Conservation (phyloP, 2,888 invertebrate genomes). For the Eremobia ochroleuca region DNA sequence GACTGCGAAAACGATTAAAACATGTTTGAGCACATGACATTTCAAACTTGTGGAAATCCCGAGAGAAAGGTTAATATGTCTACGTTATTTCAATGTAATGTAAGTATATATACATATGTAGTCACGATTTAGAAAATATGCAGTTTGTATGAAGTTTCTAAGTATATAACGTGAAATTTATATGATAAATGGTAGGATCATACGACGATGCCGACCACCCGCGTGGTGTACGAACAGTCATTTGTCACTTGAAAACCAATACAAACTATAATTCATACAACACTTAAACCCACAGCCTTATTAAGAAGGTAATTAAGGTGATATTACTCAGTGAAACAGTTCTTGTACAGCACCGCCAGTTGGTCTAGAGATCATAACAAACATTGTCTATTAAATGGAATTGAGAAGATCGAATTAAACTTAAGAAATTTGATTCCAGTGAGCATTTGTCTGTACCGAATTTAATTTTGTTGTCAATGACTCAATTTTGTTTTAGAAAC, state of each 20-base stretch:
- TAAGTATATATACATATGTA: conserved; percentile 52
- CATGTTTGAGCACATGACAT: conserved; percentile 73
- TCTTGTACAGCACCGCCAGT: conserved; percentile 8
- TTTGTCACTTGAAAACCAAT: conserved; percentile 80
- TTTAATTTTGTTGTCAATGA: conserved; percentile 14
- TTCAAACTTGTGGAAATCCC: conserved; percentile 77
- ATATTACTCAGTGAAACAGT: conserved; percentile 29
- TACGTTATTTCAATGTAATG: conserved; percentile 64
- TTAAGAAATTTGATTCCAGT: conserved; percentile 56
- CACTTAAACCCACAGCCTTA: conserved; percentile 32
- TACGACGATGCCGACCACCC: conserved; percentile 81
- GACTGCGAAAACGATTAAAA: conserved; percentile 70
- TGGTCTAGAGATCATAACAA: conserved; percentile 54
- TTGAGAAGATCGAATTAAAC: conserved; percentile 55
- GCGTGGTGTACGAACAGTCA: conserved; percentile 73
- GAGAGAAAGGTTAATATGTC: conserved; percentile 80
- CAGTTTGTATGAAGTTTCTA: conserved; percentile 66
- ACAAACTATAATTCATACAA: conserved; percentile 31
- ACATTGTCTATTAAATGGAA: conserved; percentile 59
- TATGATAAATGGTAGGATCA: conserved; percentile 81
- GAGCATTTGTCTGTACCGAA: conserved; percentile 34
- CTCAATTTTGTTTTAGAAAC: conserved; percentile 17
- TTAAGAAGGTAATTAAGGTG: conserved; percentile 11
- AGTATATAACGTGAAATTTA: conserved; percentile 81
- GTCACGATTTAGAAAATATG: conserved; percentile 79